Evolutionary conservation across 2,113 vertebrate species (phyloP).

Genomic region (Rattus norvegicus): DNA sequence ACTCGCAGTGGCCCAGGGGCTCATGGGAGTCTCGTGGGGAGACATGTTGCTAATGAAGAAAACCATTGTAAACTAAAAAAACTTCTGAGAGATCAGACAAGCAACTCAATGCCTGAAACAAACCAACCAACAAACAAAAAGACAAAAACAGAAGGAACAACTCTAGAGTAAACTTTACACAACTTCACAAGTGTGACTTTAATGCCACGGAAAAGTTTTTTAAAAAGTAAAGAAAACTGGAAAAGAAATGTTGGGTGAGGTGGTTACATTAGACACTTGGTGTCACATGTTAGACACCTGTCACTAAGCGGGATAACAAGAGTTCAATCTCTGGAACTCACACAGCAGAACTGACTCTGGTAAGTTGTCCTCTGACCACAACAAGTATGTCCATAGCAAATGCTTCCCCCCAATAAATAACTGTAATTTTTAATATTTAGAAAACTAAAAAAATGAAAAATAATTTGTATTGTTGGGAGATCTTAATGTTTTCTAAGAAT

Average conservation of each 20-base stretch:
- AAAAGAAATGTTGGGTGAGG: neutral
- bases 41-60: neutral
- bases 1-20: neutral
- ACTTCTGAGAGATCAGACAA: neutral
- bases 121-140: neutral
- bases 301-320: no score
- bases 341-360: neutral
- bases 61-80: neutral
- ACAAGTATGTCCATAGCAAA: no score
- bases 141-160: neutral
- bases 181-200: neutral
- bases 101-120: neutral
- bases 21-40: neutral
- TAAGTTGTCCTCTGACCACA: neutral
- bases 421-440: neutral
- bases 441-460: conserved; percentile 18
- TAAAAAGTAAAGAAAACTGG: neutral
- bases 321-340: neutral
- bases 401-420: neutral
- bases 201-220: conserved; percentile 23
- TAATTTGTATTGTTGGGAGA: neutral
- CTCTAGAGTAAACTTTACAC: neutral
- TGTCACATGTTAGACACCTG: neutral
- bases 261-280: no score
- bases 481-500: conserved; percentile 41